Evolutionary conservation across 2,113 vertebrate species (phyloP), one percentile per base, ranked within the genome.

Genomic region (Oryzias celebensis): DNA sequence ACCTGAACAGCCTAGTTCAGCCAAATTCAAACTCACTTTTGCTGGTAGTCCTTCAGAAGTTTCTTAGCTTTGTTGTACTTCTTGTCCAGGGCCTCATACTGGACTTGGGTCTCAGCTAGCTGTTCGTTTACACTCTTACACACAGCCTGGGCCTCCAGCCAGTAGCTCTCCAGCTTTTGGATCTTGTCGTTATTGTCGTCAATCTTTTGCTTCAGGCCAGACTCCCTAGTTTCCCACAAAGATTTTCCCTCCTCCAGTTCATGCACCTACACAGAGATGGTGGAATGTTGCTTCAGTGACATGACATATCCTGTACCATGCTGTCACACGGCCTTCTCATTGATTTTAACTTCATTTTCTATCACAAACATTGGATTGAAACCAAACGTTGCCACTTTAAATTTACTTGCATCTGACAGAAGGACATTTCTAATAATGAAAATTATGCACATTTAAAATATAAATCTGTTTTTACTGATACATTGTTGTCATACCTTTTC

Each of bases 41-140:
- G 94, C 65, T 97, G 95, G 84, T 93, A 95, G 64, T 96, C 95
- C 84, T 96, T 96, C 56, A 97, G 89, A 64, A 96, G 85, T 58
- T 97, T 97, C 89, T 96, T 97, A 57, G 95, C 94, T 75, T 96
- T 96, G 88, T 65, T 94, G 84, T 96, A 97, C 82, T 95, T 96
- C 84, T 95, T 97, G 82, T 97, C 95, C 85, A 96, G 84, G 1
- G 88, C 88, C 76, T 96, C 95, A 52, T 92, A 91, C 73, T 96
- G 94, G 60, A 89, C 83, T 78, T 96, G 95, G 31, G 91, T 93
- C 80, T 96, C 94, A 26, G 90, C 86, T 73, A 97, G 92, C 61
- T 93, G 94, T 28, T 95, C 93, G 17, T 95, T 96, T 58, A 94
- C 90, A 17, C 87, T 92, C 89, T 95, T 96, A 77, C 94, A 96